Conservation (phyloP, 2,113 vertebrate species). For the Triplophysa tibetana region DNA sequence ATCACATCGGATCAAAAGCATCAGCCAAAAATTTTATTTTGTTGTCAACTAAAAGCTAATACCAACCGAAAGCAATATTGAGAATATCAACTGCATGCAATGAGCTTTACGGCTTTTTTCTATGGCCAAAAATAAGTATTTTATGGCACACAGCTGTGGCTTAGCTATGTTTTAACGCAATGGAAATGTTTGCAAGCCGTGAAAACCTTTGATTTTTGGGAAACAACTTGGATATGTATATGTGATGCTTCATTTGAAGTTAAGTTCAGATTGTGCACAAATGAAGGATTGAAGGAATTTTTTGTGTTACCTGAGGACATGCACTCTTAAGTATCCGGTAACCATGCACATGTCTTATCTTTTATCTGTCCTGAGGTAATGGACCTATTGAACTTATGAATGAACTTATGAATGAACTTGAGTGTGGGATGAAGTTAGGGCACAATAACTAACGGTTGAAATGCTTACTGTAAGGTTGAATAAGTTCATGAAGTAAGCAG, state of each 20-base stretch:
- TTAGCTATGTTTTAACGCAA: background rate
- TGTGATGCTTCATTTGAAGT: background rate
- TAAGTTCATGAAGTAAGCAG: background rate
- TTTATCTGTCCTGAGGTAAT: slow-evolving; percentile 18
- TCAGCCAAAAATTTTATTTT: too few species aligned
- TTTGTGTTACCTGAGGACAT: background rate
- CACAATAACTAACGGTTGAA: background rate
- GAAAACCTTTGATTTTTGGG: background rate
- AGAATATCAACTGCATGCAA: background rate
- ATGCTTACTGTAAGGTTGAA: background rate
- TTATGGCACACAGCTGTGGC: background rate
- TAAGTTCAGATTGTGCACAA: background rate
- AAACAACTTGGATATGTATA: background rate
- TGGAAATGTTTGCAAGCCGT: background rate
- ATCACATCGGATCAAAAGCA: too few species aligned
- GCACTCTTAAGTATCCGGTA: background rate
- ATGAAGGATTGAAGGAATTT: slow-evolving; percentile 1
- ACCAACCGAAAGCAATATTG: background rate
- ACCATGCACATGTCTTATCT: slow-evolving; percentile 21
- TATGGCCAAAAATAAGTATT: background rate
- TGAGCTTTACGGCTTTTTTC: background rate
- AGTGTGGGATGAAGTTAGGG: background rate
- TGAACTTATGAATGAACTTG: background rate
- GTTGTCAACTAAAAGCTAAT: background rate
- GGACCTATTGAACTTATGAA: background rate